These are phyloP conservation scores for Drosophila watanabei DNA, from an alignment of 1,140 invertebrate genomes.

Conservation along the genomic window DNA sequence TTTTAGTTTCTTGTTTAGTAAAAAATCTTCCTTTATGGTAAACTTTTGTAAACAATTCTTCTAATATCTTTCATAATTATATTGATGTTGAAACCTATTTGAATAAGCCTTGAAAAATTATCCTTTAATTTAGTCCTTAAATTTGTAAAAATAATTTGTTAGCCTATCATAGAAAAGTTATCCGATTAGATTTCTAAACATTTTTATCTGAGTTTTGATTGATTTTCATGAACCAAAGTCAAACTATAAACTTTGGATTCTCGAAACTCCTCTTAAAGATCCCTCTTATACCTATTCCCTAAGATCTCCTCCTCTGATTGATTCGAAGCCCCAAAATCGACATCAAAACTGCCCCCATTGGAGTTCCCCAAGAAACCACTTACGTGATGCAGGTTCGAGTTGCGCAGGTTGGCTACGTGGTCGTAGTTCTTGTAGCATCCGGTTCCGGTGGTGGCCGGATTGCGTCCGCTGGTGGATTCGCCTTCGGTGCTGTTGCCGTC, in stretches of 20 bases:
- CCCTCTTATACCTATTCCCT: no score
- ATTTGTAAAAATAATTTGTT: no score
- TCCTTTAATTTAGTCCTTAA: no score
- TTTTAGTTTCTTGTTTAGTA: no score
- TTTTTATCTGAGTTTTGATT: no score
- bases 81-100: neutral
- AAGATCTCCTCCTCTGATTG: neutral
- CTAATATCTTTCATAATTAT: neutral
- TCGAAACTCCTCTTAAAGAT: no score
- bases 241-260: no score
- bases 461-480: conserved; percentile 89
- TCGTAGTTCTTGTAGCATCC: conserved; percentile 96
- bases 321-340: conserved; percentile 1
- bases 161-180: no score
- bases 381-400: conserved; percentile 88
- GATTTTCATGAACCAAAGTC: no score
- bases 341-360: neutral
- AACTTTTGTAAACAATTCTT: neutral
- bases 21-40: neutral
- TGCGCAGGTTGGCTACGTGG: conserved; percentile 88
- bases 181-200: no score
- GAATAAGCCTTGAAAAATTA: no score
- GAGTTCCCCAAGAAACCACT: conserved; percentile 34
- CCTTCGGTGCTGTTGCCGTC: conserved; percentile 95
- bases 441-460: conserved; percentile 90